Evolutionary conservation across 2,113 vertebrate genomes (phyloP).

Genomic region (Carassius carassius): DNA sequence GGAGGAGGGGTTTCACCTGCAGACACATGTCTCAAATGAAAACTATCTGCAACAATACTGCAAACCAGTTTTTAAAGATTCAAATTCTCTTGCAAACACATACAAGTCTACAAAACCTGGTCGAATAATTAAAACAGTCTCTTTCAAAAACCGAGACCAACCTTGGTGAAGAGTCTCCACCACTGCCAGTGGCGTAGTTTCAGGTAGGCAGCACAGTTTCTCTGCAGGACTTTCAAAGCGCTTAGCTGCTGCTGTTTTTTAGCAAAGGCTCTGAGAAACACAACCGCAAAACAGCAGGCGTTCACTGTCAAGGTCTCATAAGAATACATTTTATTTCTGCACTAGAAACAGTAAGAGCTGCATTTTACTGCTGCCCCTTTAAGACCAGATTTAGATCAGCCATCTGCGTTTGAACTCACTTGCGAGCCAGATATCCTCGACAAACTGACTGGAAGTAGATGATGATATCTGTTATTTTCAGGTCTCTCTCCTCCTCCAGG

Average conservation of each 20-base stretch:
- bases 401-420: conserved; percentile 75
- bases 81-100: neutral
- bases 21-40: neutral
- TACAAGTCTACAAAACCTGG: neutral
- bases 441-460: conserved; percentile 98
- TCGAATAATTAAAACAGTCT: neutral
- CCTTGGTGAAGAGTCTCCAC: conserved; percentile 99
- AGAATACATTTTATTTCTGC: neutral
- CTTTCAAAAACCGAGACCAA: neutral
- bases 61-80: neutral
- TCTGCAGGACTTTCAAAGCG: conserved; percentile 94
- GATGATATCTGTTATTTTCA: conserved; percentile 98
- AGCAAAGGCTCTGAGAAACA: conserved; percentile 84
- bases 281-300: conserved; percentile 7
- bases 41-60: conserved; percentile 39
- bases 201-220: conserved; percentile 95
- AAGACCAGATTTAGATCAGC: neutral
- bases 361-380: neutral
- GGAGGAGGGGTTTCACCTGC: conserved; percentile 97
- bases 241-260: conserved; percentile 98
- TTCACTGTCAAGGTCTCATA: neutral
- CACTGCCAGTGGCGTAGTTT: conserved; percentile 98
- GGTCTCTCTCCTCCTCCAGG: conserved; percentile 93
- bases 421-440: conserved; percentile 93
- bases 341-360: neutral